Evolutionary conservation across 2,113 vertebrate species (phyloP), one percentile per base, ranked within the genome.

Genomic region (Vimba vimba): DNA sequence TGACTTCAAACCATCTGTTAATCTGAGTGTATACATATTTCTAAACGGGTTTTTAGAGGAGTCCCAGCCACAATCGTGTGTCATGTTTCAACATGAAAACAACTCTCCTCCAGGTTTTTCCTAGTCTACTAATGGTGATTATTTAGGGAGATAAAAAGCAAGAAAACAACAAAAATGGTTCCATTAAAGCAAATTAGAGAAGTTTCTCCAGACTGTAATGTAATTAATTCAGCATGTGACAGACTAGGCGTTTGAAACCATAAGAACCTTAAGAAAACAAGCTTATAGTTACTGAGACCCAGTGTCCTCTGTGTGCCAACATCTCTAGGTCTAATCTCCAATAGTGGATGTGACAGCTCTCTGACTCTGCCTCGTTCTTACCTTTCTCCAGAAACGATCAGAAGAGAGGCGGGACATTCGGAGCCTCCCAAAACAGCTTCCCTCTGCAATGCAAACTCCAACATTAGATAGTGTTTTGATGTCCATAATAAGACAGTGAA

Each of bases 331-430:
- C 76, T 12, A 66, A 45, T 62, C 83, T 39, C 25, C 4, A 8
- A n/a, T 12, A 36, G 43, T 68, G 17, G 47, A 52, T 47, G 57
- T 52, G 82, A 78, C 47, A 57, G 55, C 57, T 25, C 60, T 82
- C 43, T 83, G 36, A 76, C 27, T 25, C 62, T 25, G 50, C 62
- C 62, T 85, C 25, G 33, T 50, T 74, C 60, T 85, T 68, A 77
- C 59, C 66, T 71, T 85, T 68, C 73, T 79, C 71, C 71, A 64
- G 82, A 75, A 66, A 50, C 52, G n/a, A 85, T 80, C 50, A 87
- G 17, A 69, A 77, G 27, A 60, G 59, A 66, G 12, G 15, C 83
- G n/a, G n/a, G n/a, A n/a, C n/a, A n/a, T n/a, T n/a, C n/a, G n/a
- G n/a, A n/a, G n/a, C n/a, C 52, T 83, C 59, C 15, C 50, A 15